Percentiles rank a stretch among this genome's conserved stretches.
These are phyloP conservation scores for Caenorhabditis latens DNA, from an alignment of 1,140 invertebrate genomes.

Conservation along the genomic window DNA sequence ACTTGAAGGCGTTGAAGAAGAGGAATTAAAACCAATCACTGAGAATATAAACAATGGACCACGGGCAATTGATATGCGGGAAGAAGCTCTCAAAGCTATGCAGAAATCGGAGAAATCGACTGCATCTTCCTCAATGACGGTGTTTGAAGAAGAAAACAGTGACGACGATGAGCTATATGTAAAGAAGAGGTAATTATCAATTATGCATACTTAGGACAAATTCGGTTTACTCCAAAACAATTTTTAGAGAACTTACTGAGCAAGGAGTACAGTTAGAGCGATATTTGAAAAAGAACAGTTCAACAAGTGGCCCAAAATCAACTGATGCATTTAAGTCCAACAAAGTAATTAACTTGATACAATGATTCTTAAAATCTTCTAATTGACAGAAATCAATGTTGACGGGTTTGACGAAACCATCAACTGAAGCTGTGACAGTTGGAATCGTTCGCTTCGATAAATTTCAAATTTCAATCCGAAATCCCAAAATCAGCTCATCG, in stretches of 20 bases:
- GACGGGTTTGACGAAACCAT: slow-evolving; percentile 10
- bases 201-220: background rate
- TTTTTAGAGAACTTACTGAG: background rate
- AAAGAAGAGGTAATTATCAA: background rate
- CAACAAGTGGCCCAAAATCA: slow-evolving; percentile 25
- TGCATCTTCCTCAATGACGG: too few relatives aligned
- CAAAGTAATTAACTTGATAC: background rate
- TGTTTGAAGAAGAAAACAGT: slow-evolving; percentile 7
- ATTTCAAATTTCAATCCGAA: slow-evolving; percentile 30
- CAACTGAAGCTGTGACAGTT: background rate
- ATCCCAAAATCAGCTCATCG: slow-evolving; percentile 2
- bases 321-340: slow-evolving; percentile 22
- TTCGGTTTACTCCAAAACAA: background rate
- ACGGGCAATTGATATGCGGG: background rate
- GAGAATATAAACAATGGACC: background rate
- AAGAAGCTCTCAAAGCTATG: background rate
- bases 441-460: slow-evolving; percentile 30
- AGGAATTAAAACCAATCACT: slow-evolving; percentile 9
- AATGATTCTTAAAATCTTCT: background rate
- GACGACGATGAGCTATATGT: slow-evolving; percentile 25
- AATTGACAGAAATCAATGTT: slow-evolving; percentile 18
- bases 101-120: background rate
- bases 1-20: slow-evolving; percentile 17
- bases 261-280: slow-evolving; percentile 14
- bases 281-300: slow-evolving; percentile 30